Evolutionary conservation across 2,113 vertebrate species (phyloP), one percentile per base, ranked within the genome.

Genomic region (Ivindomyrus marchei): DNA sequence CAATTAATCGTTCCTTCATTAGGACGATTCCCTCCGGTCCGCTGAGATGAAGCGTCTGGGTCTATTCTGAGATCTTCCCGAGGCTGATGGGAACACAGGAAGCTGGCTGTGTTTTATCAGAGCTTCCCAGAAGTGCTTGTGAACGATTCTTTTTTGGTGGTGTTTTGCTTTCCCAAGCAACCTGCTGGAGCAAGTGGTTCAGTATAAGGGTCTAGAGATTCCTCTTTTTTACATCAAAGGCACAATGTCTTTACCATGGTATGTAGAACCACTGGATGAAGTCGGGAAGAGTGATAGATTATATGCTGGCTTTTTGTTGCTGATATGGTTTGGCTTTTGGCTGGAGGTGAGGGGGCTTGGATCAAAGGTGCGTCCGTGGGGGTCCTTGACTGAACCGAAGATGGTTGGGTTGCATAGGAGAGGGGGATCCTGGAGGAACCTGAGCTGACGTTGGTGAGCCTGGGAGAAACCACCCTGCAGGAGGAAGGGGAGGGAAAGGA

Each of bases 381-480:
- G 13, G 31, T 13, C 70, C 52, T 90, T 85, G 58, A 56, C 66
- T 42, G 47, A 56, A 11, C 7, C 53, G 50, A 56, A 27, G 27
- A 66, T 42, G 0, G 56, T 83, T 53, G n/a, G 58, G 50, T 88
- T 89, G 39, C 21, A 70, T 89, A 98, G 97, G 97, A 95, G 56
- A 88, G 0, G 88, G 98, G 98, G 1, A 99, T 99, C 92, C 95
- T 98, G 94, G 97, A 99, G 91, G 97, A 99, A 91, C 97, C 98
- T 0, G 96, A 97, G 58, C 95, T 98, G 53, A 97, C 97, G 0
- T 90, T 98, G 31, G 45, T 97, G 88, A 98, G 96, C 91, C 93
- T 95, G 89, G 96, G 94, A 3, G 97, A 98, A 80, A 93, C 93
- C 84, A 97, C 96, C 2, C 56, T 94, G 89, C 93, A 94, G 70